These are phyloP conservation scores for Dipodomys merriami DNA, from an alignment of 2,113 vertebrate genomes.

Conservation along the genomic window DNA sequence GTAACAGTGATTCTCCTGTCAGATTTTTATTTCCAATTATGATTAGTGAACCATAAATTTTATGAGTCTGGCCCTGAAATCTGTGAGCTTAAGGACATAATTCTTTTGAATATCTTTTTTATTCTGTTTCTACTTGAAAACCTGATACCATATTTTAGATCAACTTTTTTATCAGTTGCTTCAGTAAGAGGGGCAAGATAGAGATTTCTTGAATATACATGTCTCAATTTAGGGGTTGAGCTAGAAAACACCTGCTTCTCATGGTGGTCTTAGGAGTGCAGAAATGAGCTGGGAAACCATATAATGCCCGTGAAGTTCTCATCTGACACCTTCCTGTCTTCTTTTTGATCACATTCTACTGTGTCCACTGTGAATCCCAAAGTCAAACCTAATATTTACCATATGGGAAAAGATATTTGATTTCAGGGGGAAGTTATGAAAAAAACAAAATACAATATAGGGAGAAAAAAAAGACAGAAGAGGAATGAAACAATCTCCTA, in stretches of 20 bases:
- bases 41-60: background rate
- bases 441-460: too few relatives aligned
- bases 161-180: background rate
- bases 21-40: background rate
- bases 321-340: background rate
- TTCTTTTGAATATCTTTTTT: too few relatives aligned
- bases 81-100: background rate
- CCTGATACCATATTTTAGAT: background rate
- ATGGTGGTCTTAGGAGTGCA: too few relatives aligned
- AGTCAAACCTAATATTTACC: background rate
- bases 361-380: background rate
- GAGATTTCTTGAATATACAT: background rate
- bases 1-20: background rate
- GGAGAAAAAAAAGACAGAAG: background rate
- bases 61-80: background rate
- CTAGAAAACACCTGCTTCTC: background rate
- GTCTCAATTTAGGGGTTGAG: background rate
- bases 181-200: background rate
- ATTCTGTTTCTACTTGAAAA: background rate
- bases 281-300: accelerated
- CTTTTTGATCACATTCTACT: background rate
- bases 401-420: background rate
- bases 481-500: background rate
- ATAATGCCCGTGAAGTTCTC: too few relatives aligned
- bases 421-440: background rate